Conservation (phyloP, 1,140 invertebrate genomes). For the Saccostrea glomerata region DNA sequence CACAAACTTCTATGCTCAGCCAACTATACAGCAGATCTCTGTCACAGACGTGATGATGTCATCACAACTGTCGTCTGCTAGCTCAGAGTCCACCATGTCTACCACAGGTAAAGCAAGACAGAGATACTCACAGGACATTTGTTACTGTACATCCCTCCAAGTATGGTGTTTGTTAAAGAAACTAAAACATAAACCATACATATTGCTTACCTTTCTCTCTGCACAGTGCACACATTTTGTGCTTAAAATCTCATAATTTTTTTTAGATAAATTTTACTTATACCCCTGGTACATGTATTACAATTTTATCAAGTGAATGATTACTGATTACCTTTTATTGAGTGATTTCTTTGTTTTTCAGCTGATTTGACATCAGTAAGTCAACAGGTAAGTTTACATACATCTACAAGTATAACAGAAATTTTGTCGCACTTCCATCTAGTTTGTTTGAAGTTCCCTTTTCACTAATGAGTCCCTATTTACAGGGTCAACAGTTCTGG, state of each 20-base stretch:
- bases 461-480: background rate
- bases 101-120: conserved; percentile 63
- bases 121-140: background rate
- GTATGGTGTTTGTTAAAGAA: too few relatives aligned
- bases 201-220: too few relatives aligned
- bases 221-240: too few relatives aligned
- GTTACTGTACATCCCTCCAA: background rate
- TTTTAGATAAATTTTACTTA: too few relatives aligned
- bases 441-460: background rate
- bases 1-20: conserved; percentile 71
- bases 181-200: too few relatives aligned
- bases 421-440: background rate
- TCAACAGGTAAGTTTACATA: conserved; percentile 14
- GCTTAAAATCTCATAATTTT: too few relatives aligned
- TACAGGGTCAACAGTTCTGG: conserved; percentile 1
- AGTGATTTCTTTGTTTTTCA: conserved; percentile 24
- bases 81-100: conserved; percentile 67
- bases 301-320: too few relatives aligned
- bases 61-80: conserved; percentile 56
- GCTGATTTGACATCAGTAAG: conserved; percentile 48
- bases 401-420: background rate
- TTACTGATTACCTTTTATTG: background rate
- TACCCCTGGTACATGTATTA: too few relatives aligned
- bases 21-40: conserved; percentile 68
- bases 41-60: conserved; percentile 59